Percentiles rank a stretch among this genome's conserved stretches.
Conservation (phyloP, 2,888 invertebrate genomes). For the Timandra comae region DNA sequence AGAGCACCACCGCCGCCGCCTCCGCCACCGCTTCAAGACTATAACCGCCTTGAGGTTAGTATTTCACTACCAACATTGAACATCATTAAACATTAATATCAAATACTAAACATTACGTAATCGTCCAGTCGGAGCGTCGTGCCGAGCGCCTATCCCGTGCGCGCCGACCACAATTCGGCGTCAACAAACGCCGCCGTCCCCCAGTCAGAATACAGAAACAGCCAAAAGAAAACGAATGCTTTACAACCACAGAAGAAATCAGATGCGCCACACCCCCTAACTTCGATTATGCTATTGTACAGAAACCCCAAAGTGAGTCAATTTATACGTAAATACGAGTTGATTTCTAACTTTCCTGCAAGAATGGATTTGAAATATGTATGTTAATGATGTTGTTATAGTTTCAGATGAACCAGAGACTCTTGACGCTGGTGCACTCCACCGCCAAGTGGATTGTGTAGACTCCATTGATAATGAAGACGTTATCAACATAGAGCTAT, state of each 20-base stretch:
- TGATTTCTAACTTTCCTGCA: too few relatives aligned
- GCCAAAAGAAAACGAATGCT: conserved; percentile 60
- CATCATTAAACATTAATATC: too few relatives aligned
- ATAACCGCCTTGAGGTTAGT: conserved; percentile 61
- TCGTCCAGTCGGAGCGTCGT: conserved; percentile 64
- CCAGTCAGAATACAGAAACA: conserved; percentile 46
- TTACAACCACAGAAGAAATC: conserved; percentile 43
- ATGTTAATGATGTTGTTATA: conserved; percentile 22
- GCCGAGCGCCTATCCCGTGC: conserved; percentile 64
- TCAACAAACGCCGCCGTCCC: conserved; percentile 50
- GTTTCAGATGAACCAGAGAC: conserved; percentile 56
- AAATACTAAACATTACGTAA: neutral
- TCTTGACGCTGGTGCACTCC: conserved; percentile 42
- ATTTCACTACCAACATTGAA: neutral
- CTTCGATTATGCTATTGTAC: conserved; percentile 54
- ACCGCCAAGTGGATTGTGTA: conserved; percentile 34
- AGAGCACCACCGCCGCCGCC: conserved; percentile 62
- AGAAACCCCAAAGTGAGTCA: conserved; percentile 55
- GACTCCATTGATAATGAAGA: conserved; percentile 27
- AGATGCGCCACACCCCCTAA: conserved; percentile 55
- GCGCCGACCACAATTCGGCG: conserved; percentile 60
- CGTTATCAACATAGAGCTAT: conserved; percentile 13
- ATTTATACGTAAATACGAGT: neutral
- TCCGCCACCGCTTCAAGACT: conserved; percentile 63
- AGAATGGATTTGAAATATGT: too few relatives aligned